Percentiles rank a stretch among this genome's conserved stretches.
Conservation (phyloP, 2,113 vertebrate species). For the Nyctereutes procyonoides region DNA sequence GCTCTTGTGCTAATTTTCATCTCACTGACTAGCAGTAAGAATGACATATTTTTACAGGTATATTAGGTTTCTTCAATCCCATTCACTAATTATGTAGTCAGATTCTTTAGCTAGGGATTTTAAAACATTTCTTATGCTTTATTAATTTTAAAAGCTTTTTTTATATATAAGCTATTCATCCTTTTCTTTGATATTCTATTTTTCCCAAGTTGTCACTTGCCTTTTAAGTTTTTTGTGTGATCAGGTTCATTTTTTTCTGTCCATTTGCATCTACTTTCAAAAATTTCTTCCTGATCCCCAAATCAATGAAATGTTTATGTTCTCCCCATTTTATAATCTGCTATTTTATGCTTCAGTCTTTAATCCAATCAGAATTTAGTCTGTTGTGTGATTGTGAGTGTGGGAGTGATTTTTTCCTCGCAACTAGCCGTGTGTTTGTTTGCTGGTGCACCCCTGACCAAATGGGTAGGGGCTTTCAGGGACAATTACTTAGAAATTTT, state of each 20-base stretch:
- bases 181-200: not conserved
- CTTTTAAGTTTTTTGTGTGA: not conserved
- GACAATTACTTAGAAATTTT: not conserved
- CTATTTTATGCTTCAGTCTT: not conserved
- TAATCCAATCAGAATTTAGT: not conserved
- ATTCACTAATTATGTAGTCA: not conserved
- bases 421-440: not conserved
- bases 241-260: not conserved
- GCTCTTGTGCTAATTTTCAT: not conserved
- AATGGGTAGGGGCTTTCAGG: not conserved
- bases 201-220: not conserved
- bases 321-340: not conserved
- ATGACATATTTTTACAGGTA: not conserved
- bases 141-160: not conserved
- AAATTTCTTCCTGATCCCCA: not conserved
- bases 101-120: not conserved
- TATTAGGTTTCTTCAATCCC: not conserved
- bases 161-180: not conserved
- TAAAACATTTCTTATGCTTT: not conserved
- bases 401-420: not conserved
- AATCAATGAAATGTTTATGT: not conserved
- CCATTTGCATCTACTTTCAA: not conserved
- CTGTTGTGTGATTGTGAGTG: not conserved
- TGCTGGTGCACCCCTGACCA: not conserved
- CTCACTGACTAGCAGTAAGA: not conserved